phyloP scores from a whole-genome alignment of 64 coral and sea anemone species.

The Dendronephthya gigantea region DNA sequence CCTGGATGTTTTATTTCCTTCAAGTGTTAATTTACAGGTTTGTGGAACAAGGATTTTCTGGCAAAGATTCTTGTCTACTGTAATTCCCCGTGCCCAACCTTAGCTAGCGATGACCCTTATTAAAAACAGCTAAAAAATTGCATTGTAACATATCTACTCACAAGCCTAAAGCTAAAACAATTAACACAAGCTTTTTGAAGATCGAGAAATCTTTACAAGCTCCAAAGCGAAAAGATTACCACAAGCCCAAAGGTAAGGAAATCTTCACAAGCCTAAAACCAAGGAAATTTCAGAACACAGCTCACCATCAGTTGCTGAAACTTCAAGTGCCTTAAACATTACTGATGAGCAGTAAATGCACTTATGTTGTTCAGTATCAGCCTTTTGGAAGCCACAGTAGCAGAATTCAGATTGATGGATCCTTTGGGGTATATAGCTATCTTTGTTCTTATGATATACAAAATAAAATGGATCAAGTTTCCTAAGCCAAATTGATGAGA shows the following conservation, averaged over 20 bases:
- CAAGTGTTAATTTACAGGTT: no score
- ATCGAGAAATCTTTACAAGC: not conserved
- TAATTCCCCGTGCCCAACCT: no score
- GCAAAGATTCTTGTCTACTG: no score
- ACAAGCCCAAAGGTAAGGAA: no score
- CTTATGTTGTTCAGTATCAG: not conserved
- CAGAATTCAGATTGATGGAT: not conserved
- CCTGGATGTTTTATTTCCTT: no score
- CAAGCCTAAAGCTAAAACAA: no score
- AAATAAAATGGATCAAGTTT: slow-evolving; percentile 20
- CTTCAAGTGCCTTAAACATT: not conserved
- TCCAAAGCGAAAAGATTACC: not conserved
- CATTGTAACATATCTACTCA: no score
- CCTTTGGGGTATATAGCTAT: not conserved
- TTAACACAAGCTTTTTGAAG: no score
- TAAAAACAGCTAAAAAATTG: no score
- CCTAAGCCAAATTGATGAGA: slow-evolving; percentile 21
- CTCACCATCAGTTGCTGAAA: not conserved
- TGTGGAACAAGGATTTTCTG: no score
- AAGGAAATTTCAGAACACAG: not conserved
- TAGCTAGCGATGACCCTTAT: no score
- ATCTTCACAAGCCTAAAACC: not conserved
- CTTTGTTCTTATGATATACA: not conserved
- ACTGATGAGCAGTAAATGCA: not conserved
- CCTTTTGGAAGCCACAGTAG: not conserved